Evolutionary conservation across 2,113 vertebrate species (phyloP), one percentile per base, ranked within the genome.

Genomic region (Condylura cristata): DNA sequence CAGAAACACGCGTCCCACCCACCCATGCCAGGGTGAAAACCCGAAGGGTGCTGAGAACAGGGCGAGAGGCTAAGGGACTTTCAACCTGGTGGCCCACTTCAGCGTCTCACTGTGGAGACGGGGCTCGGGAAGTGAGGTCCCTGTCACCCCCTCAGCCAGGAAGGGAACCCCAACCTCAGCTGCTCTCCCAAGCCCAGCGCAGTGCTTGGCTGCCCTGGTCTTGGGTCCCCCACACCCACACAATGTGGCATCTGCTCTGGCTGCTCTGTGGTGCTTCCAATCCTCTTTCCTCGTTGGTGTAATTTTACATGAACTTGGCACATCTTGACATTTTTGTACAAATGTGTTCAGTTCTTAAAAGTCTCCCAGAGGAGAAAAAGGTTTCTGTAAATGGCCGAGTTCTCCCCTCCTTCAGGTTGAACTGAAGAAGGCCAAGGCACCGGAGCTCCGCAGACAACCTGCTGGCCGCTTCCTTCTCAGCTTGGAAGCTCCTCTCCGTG

Each of bases 241-340:
- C 22, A 51, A 18, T 2, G 0, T 16, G n/a, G 87, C 61, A 83
- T 22, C 20, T 2, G 30, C 68, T 71, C 22, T 71, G 93, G 88
- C 85, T 74, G 76, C 68, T 39, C 76, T 46, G 81, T 22, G 85
- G 76, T 79, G 74, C 70, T 82, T 85, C 90, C 44, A 0, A 79
- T 51, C 78, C 63, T 76, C 91, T 68, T 82, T 91, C 86, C 65
- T 81, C 89, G 65, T 1, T 30, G 83, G 94, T 80, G 44, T 96
- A 75, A 90, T 91, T 91, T 96, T 96, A 94, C 84, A 63, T 87
- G 80, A 91, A 89, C 75, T 76, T 97, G 95, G 93, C 93, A 81
- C 81, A 66, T 58, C 79, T 93, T 88, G 78, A 68, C 72, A 66
- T 79, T 56, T 46, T 72, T 60, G n/a, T 34, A 6, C 24, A 17